phyloP scores from a whole-genome alignment of 2,888 invertebrate species.

The Volucella bombylans region DNA sequence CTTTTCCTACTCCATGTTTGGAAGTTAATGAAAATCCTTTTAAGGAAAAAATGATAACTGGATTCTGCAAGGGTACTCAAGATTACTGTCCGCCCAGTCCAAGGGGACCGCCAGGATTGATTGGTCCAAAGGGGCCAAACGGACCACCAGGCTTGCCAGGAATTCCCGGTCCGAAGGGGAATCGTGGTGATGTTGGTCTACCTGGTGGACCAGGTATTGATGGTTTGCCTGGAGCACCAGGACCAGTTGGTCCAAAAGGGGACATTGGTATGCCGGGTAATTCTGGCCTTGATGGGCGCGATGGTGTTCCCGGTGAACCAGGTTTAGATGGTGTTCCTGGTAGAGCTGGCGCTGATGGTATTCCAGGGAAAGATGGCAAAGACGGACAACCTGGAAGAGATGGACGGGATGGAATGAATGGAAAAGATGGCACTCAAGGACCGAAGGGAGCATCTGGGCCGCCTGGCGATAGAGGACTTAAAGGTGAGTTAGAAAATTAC shows the following conservation, averaged over 20 bases:
- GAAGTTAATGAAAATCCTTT: conserved; percentile 76
- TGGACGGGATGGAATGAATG: conserved; percentile 87
- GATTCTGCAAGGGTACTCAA: conserved; percentile 91
- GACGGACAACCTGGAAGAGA: conserved; percentile 85
- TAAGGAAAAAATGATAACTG: conserved; percentile 91
- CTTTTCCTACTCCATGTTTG: too few relatives aligned
- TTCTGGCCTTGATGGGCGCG: conserved; percentile 91
- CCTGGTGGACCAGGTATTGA: conserved; percentile 86
- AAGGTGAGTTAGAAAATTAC: conserved; percentile 83
- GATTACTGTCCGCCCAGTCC: conserved; percentile 90
- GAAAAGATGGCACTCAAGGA: conserved; percentile 85
- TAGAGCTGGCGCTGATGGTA: conserved; percentile 92
- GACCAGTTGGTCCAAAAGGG: conserved; percentile 81
- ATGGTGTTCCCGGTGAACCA: conserved; percentile 95
- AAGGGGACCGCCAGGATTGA: conserved; percentile 85
- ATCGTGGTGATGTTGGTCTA: conserved; percentile 86
- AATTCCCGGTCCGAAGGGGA: conserved; percentile 88
- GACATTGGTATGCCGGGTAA: conserved; percentile 87
- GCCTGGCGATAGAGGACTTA: conserved; percentile 88
- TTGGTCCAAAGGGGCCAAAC: conserved; percentile 86
- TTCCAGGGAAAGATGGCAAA: conserved; percentile 89
- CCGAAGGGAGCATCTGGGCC: conserved; percentile 87
- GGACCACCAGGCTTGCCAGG: conserved; percentile 83
- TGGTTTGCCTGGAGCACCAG: conserved; percentile 78
- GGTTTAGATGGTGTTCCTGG: conserved; percentile 92